A percentile compares a stretch with the other conserved stretches of the same genome.
Evolutionary conservation across 2,797 vertebrate genomes (phyloP).

Genomic region (Onychomys arenicola): DNA sequence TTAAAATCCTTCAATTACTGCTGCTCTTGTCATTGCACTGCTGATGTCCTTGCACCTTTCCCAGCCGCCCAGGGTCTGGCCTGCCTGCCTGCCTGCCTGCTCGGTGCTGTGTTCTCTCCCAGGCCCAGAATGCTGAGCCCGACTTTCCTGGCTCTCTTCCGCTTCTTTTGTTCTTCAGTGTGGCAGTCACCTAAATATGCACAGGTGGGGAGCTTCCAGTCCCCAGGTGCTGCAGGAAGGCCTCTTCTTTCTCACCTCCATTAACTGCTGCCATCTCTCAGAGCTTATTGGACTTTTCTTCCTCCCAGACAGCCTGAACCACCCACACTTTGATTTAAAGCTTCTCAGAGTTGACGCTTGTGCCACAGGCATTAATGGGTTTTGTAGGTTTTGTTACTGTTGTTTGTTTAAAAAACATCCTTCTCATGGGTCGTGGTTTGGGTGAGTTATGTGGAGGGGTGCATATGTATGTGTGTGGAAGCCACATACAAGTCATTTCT

Average conservation of each 20-base stretch:
- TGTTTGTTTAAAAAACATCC: background rate
- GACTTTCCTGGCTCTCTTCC: background rate
- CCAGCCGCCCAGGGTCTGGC: background rate
- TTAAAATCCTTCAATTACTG: background rate
- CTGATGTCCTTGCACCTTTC: background rate
- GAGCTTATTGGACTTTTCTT: background rate
- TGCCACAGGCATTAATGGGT: too few relatives aligned
- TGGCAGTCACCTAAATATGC: too few relatives aligned
- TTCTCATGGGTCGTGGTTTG: background rate
- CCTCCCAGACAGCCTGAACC: background rate
- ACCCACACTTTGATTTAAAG: background rate
- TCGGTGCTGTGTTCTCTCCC: rapidly evolving
- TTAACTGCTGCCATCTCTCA: background rate
- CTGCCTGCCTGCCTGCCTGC: background rate
- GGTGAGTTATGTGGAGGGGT: background rate
- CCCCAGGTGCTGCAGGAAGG: background rate
- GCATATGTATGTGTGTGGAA: background rate
- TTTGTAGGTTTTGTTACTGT: background rate
- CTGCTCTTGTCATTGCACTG: background rate
- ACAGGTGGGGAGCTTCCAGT: background rate
- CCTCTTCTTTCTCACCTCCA: background rate
- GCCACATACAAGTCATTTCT: background rate
- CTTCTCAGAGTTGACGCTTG: background rate
- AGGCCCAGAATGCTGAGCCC: too few relatives aligned
- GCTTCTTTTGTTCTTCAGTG: background rate